Base-by-base conservation (phyloP, 2,888 invertebrate genomes). In the Hirtodrosophila trivittata region DNA sequence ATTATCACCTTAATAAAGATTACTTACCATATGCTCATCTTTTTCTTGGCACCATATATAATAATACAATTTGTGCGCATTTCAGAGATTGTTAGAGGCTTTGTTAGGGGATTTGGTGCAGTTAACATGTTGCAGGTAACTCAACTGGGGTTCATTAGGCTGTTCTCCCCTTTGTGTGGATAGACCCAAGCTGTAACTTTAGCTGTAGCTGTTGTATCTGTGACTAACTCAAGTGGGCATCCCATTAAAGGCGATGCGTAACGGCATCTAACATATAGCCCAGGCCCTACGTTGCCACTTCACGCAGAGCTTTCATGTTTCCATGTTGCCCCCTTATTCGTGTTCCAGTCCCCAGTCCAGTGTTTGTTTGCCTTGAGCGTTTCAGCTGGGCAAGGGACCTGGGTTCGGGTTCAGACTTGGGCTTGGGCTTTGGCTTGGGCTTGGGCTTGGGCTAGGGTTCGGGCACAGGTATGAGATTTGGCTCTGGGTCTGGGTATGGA, bases 81-180 rank as follows among this genome's bases (percentile, higher is more conserved):
- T 21, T 21, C 18, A 21, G 18, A 21, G 18, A 21, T 21, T 21
- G 18, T 21, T 21, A 21, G 5, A 21, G 5, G 18, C 18, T 21
- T 21, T 21, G 18, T 21, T 21, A 21, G 18, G 18, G 18, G 18
- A 21, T 21, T 21, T 21, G 12, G 37, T 35, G 49, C 57, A 12
- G 28, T 41, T 25, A 49, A 50, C 14, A 13, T 33, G 42, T 42
- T 8, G n/a, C 37, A 16, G 37, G 10, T 21, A 35, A 43, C 12
- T 43, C 56, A 8, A 5, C 38, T 56, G 38, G 45, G 43, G 57
- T 45, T 56, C 58, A 38, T 45, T 58, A 45, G 56, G 56, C 49
- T 41, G 39, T 8, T 38, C 14, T 32, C 21, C 25, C 30, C 32
- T 9, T 4, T 21, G 39, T 47, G 38, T 47, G 46, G 25, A 30